Percentiles rank a stretch among this genome's conserved stretches.
Evolutionary conservation across 2,797 vertebrate genomes (phyloP).

Genomic region (Esox masquinongy): DNA sequence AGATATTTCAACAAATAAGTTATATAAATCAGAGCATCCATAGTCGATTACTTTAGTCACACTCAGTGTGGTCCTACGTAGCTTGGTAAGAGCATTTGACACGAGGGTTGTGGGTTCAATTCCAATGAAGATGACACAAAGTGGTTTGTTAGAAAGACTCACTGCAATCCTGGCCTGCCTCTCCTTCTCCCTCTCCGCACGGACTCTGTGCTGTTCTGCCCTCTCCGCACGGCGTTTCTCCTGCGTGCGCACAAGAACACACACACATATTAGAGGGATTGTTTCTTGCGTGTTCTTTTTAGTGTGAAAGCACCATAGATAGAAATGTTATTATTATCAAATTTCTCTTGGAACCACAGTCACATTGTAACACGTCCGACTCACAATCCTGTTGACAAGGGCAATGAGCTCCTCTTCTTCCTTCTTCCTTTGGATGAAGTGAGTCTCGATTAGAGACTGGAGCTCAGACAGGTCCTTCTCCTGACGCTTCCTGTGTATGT

Average conservation of each 20-base stretch:
- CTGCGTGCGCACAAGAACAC: conserved; percentile 60
- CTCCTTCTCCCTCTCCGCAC: conserved; percentile 91
- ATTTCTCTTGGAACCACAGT: not conserved
- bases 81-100: not conserved
- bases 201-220: conserved; percentile 89
- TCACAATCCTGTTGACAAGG: conserved; percentile 94
- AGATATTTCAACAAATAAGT: too few relatives aligned
- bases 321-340: too few relatives aligned
- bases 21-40: not conserved
- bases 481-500: conserved; percentile 96
- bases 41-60: not conserved
- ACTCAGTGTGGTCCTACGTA: not conserved
- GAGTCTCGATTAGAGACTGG: conserved; percentile 94
- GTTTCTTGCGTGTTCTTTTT: too few relatives aligned
- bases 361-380: conserved; percentile 30
- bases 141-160: conserved; percentile 30
- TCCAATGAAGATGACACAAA: not conserved
- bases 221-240: conserved; percentile 95
- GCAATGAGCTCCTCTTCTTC: conserved; percentile 94
- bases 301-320: too few relatives aligned
- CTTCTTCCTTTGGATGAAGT: conserved; percentile 94
- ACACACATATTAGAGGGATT: not conserved
- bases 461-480: conserved; percentile 96
- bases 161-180: conserved; percentile 91
- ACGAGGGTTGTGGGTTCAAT: not conserved